Conservation (phyloP, 2,888 invertebrate genomes). For the Lasius fuliginosus region DNA sequence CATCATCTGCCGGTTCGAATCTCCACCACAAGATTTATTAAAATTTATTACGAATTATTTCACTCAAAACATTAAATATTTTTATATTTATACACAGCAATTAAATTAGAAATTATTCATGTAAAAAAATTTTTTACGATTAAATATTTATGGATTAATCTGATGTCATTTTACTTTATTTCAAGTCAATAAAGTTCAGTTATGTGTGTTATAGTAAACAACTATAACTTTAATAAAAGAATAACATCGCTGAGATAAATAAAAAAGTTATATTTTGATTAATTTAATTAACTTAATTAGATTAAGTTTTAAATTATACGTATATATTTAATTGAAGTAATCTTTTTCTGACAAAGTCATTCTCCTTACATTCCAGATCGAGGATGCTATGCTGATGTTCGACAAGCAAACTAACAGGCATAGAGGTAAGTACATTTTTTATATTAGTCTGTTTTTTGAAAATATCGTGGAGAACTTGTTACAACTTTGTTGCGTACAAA, state of each 20-base stretch:
- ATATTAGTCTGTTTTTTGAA: slow-evolving; percentile 43
- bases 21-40: too few relatives aligned
- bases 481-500: slow-evolving; percentile 65
- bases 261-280: background rate
- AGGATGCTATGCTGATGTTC: slow-evolving; percentile 99
- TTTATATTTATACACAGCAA: too few relatives aligned
- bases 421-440: slow-evolving; percentile 91
- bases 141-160: too few relatives aligned
- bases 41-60: too few relatives aligned
- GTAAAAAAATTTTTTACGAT: too few relatives aligned
- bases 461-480: slow-evolving; percentile 59
- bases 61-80: too few relatives aligned
- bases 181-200: too few relatives aligned
- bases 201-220: background rate
- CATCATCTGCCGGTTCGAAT: too few relatives aligned
- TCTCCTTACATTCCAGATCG: slow-evolving; percentile 94
- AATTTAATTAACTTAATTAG: background rate
- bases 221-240: background rate
- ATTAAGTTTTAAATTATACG: background rate
- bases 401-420: slow-evolving; percentile 99
- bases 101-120: too few relatives aligned
- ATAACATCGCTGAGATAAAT: background rate
- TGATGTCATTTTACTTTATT: too few relatives aligned
- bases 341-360: slow-evolving; percentile 36
- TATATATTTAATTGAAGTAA: background rate